Evolutionary conservation across 37 sponge, comb jelly and placozoan species (phyloP), one percentile per base, ranked within the genome.

Genomic region (Haliclona indistincta): DNA sequence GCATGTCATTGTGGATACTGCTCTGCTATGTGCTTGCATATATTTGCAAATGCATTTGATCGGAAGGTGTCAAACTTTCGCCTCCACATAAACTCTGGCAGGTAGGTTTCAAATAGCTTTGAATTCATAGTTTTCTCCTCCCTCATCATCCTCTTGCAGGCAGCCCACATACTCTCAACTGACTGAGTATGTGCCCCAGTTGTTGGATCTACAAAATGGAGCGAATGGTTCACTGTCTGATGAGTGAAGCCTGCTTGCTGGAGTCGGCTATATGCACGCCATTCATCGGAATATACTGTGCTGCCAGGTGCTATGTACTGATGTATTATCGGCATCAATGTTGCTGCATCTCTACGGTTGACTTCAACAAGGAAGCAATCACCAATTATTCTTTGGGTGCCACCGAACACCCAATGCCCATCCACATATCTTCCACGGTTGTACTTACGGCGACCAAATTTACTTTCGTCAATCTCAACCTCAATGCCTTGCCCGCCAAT

Each of bases 391-490:
- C 83, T 33, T 42, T 82, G 75, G 2, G 44, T 58, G 1, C 83
- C 83, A 32, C 83, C 83, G 36, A 82, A 82, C 34, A 82, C 83
- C 83, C 83, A 82, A 52, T 82, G 83, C 4, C 83, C 75, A 6
- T 82, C 83, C 22, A 25, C 30, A 42, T 49, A 38, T 51, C 83
- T 34, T 20, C 83, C 75, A 25, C 83, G 29, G 39, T 82, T 66
- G 61, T 75, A 82, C 45, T 74, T 74, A 17, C 75, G 2, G 17
- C 58, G 32, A 3, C 75, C 83, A 38, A 74, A 82, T 56, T 66
- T 74, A 17, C 41, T 43, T n/a, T 81, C 64, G 51, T 81, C 71
- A 1, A 80, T 80, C 60, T 80, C 81, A n/a, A 80, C 56, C 70
- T 29, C 56, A 28, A 7, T 19, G 40, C 61, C 61, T 41, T 69